A percentile compares a stretch with the other conserved stretches of the same genome.
These are phyloP conservation scores for Varroa destructor DNA, from an alignment of 1,140 invertebrate genomes.

Conservation along the genomic window DNA sequence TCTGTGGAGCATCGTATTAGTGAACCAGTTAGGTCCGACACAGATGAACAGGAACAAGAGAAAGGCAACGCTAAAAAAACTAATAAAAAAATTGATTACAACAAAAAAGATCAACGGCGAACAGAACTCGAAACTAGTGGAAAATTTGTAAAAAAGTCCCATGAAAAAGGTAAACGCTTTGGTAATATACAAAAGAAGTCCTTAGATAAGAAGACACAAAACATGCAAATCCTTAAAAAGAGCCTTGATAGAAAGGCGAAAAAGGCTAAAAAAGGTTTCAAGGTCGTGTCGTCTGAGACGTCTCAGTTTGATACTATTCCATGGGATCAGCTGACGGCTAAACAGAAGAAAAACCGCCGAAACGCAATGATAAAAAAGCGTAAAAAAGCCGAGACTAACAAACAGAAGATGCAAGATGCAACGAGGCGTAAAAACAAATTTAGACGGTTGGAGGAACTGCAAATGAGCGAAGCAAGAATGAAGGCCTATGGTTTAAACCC, in stretches of 20 bases:
- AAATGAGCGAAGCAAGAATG: constrained; percentile 24
- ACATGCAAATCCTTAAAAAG: background rate
- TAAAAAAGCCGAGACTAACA: background rate
- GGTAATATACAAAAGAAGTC: too few relatives aligned
- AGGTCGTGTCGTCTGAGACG: background rate
- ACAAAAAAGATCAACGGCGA: too few relatives aligned
- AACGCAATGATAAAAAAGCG: constrained; percentile 26
- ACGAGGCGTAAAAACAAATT: background rate
- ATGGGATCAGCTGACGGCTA: constrained; percentile 19
- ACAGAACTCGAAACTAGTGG: too few relatives aligned
- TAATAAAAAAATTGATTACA: too few relatives aligned
- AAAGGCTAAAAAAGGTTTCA: background rate
- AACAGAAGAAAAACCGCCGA: constrained; percentile 16
- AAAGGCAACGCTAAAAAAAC: too few relatives aligned
- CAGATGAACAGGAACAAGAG: too few relatives aligned
- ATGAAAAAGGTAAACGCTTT: too few relatives aligned
- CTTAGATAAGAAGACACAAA: background rate
- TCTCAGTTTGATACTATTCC: background rate
- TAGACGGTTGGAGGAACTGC: background rate
- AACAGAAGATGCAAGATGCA: background rate
- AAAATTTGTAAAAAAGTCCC: too few relatives aligned
- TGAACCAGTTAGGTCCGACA: too few relatives aligned
- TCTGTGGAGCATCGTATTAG: too few relatives aligned
- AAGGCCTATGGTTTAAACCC: constrained; percentile 23
- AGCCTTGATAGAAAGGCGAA: background rate